phyloP scores from a whole-genome alignment of 64 coral and sea anemone genomes.

The Cladopsammia gracilis region DNA sequence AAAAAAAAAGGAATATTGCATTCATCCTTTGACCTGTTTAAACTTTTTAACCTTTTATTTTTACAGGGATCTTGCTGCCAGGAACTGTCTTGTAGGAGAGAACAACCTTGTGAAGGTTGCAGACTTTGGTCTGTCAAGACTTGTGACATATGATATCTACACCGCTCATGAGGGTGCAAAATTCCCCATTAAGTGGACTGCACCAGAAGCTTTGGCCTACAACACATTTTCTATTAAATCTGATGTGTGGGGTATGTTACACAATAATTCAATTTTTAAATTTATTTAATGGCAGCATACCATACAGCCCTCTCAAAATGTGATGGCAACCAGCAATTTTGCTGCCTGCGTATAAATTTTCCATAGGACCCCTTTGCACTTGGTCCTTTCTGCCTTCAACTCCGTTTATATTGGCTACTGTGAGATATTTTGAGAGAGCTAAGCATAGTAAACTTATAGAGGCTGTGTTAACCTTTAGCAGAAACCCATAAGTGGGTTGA shows the following conservation, averaged over 20 bases:
- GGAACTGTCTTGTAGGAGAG: conserved; percentile 93
- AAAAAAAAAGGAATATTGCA: no score
- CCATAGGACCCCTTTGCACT: no score
- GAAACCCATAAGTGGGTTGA: no score
- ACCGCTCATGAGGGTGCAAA: conserved; percentile 97
- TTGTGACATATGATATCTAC: conserved; percentile 90
- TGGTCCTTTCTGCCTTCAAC: no score
- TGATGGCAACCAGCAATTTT: no score
- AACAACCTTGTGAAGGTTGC: conserved; percentile 98
- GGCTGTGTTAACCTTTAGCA: no score
- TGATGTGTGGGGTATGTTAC: conserved; percentile 96
- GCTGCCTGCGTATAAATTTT: no score
- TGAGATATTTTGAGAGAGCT: no score
- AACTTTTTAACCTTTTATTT: neutral
- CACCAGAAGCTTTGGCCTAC: conserved; percentile 94
- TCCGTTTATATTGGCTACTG: no score
- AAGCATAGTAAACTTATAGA: no score
- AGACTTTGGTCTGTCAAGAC: conserved; percentile 98
- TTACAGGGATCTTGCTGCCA: conserved; percentile 95
- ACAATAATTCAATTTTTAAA: neutral
- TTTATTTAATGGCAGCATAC: no score
- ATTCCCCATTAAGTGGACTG: conserved; percentile 99
- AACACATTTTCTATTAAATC: conserved; percentile 98
- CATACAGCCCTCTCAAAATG: no score
- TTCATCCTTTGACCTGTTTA: neutral